Evolutionary conservation across 23 tunicate species (phyloP).

Genomic region (Oikopleura albicans): DNA sequence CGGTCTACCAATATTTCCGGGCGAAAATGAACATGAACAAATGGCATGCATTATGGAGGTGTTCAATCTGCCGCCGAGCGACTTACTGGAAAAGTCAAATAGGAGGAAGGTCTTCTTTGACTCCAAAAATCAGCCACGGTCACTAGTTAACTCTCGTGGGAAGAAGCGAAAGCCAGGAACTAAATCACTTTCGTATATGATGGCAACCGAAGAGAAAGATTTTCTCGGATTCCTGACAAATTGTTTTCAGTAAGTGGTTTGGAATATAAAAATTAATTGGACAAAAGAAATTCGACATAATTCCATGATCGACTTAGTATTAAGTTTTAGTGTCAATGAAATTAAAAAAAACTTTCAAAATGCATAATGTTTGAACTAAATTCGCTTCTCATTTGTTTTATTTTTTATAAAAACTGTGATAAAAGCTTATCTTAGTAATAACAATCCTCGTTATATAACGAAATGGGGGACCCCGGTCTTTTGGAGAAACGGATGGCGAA

Average conservation of each 20-base stretch:
- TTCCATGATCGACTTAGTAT: no score
- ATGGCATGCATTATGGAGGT: constrained; percentile 99
- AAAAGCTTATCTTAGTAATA: no score
- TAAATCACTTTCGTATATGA: constrained; percentile 52
- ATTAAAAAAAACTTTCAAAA: no score
- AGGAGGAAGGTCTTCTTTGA: constrained; percentile 65
- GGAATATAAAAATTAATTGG: no score
- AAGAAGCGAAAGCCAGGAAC: constrained; percentile 73
- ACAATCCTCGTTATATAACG: no score
- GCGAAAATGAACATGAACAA: constrained; percentile 93
- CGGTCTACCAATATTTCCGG: constrained; percentile 81
- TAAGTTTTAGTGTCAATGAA: no score
- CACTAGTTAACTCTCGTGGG: constrained; percentile 84
- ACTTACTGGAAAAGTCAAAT: constrained; percentile 49
- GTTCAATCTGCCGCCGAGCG: constrained; percentile 53
- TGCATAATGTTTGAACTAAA: no score
- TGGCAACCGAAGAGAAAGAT: constrained; percentile 42
- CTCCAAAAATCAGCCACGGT: constrained; percentile 63
- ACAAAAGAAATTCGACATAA: no score
- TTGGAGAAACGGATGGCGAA: no score
- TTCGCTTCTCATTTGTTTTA: no score
- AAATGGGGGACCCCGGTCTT: no score
- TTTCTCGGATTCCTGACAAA: constrained; percentile 58
- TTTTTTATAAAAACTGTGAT: no score
- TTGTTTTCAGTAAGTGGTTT: constrained; percentile 50